phyloP scores from a whole-genome alignment of 2,888 invertebrate species.

The Tuta absoluta region DNA sequence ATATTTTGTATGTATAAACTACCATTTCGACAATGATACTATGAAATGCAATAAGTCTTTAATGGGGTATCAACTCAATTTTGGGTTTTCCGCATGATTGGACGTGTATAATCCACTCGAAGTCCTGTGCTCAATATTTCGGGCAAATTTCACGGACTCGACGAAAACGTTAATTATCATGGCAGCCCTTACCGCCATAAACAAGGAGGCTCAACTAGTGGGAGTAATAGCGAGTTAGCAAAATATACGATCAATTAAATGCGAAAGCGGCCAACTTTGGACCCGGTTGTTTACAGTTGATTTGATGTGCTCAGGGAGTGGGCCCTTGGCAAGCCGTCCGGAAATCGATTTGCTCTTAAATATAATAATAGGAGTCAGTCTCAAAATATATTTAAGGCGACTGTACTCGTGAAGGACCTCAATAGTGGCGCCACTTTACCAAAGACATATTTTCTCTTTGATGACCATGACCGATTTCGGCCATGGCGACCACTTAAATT shows the following conservation, averaged over 20 bases:
- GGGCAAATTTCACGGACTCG: conserved; percentile 23
- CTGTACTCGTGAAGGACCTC: too few species aligned
- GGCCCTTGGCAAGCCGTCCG: background rate
- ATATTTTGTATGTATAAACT: too few species aligned
- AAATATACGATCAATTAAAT: conserved; percentile 57
- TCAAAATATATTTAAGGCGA: too few species aligned
- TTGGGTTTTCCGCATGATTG: background rate
- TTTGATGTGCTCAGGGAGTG: conserved; percentile 1
- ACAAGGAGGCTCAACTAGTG: conserved; percentile 45
- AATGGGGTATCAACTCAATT: too few species aligned
- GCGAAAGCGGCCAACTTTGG: conserved; percentile 32
- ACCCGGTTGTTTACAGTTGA: conserved; percentile 5
- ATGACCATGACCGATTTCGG: too few species aligned
- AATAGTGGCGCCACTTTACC: too few species aligned
- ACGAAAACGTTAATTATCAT: conserved; percentile 40
- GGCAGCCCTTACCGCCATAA: conserved; percentile 43
- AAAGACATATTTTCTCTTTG: too few species aligned
- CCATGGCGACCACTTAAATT: too few species aligned
- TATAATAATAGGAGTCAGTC: too few species aligned
- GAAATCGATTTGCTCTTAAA: background rate
- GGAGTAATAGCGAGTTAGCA: conserved; percentile 41
- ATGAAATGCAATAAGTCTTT: too few species aligned
- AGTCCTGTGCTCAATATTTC: background rate
- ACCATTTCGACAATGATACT: too few species aligned
- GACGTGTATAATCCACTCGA: background rate